A percentile compares a stretch with the other conserved stretches of the same genome.
Conservation (phyloP, 2,888 invertebrate genomes). For the Euzetes globulus region DNA sequence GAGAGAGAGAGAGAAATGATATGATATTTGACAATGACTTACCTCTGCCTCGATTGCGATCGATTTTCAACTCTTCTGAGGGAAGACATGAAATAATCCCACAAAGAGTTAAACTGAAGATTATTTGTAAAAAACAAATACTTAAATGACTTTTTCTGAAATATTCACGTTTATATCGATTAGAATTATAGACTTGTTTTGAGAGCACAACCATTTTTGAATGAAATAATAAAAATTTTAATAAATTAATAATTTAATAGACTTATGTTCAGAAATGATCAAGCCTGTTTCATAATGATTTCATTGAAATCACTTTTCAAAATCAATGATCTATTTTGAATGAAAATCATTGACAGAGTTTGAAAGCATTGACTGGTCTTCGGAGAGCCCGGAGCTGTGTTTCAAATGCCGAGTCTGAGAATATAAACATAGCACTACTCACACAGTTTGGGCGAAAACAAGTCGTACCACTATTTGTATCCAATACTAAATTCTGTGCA, state of each 20-base stretch:
- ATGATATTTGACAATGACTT: background rate
- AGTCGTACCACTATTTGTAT: background rate
- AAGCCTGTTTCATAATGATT: too few relatives aligned
- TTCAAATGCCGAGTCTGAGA: background rate
- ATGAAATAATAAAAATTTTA: background rate
- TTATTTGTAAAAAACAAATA: background rate
- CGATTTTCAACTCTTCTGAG: background rate
- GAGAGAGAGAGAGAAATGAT: too few relatives aligned
- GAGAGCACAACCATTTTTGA: background rate
- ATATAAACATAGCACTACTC: conserved; percentile 10
- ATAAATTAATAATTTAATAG: background rate
- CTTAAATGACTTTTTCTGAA: background rate
- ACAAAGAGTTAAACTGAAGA: background rate
- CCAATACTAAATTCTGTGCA: background rate
- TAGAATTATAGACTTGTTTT: background rate
- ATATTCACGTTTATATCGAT: background rate
- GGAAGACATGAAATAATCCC: background rate
- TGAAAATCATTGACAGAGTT: too few relatives aligned
- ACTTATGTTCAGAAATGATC: too few relatives aligned
- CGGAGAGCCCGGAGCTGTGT: background rate
- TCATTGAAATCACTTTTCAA: too few relatives aligned
- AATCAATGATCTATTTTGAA: too few relatives aligned
- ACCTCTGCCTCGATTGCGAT: background rate
- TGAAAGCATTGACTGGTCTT: conserved; percentile 7
- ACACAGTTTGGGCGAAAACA: conserved; percentile 10